A percentile compares a stretch with the other conserved stretches of the same genome.
These are phyloP conservation scores for Morinoia aosen DNA, from an alignment of 2,888 invertebrate species.

Conservation along the genomic window DNA sequence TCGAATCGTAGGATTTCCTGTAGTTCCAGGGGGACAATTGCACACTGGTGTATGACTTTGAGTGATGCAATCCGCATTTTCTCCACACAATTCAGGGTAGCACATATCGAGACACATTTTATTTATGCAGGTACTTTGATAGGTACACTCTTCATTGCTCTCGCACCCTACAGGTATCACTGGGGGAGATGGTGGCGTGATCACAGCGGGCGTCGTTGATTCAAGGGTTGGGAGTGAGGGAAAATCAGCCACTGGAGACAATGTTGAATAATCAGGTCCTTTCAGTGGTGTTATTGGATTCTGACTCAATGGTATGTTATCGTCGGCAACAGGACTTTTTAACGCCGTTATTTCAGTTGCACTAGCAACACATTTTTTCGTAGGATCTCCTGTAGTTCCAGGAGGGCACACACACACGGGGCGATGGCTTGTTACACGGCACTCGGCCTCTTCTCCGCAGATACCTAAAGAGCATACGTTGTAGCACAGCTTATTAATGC, in stretches of 20 bases:
- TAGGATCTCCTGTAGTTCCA: constrained; percentile 88
- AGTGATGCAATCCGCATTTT: constrained; percentile 80
- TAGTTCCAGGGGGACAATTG: constrained; percentile 63
- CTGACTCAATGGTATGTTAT: constrained; percentile 59
- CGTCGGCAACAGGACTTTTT: neutral
- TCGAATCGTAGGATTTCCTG: constrained; percentile 59
- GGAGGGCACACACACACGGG: constrained; percentile 88
- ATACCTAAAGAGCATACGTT: constrained; percentile 79
- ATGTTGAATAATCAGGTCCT: neutral
- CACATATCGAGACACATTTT: constrained; percentile 73
- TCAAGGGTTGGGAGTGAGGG: neutral
- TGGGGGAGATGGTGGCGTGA: constrained; percentile 57
- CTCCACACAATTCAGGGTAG: constrained; percentile 76
- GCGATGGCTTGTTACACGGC: constrained; percentile 85
- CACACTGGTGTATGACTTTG: constrained; percentile 76
- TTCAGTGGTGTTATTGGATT: neutral
- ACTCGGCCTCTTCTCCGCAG: constrained; percentile 86
- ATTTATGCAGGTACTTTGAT: constrained; percentile 57
- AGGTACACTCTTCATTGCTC: constrained; percentile 57
- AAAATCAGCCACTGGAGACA: constrained; percentile 40
- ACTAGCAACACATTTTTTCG: constrained; percentile 73
- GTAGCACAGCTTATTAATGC: constrained; percentile 60
- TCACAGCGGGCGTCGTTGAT: constrained; percentile 39
- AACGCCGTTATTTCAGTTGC: constrained; percentile 69
- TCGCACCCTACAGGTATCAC: constrained; percentile 53